Evolutionary conservation across 1,140 invertebrate species (phyloP).

Genomic region (Musca vetustissima): DNA sequence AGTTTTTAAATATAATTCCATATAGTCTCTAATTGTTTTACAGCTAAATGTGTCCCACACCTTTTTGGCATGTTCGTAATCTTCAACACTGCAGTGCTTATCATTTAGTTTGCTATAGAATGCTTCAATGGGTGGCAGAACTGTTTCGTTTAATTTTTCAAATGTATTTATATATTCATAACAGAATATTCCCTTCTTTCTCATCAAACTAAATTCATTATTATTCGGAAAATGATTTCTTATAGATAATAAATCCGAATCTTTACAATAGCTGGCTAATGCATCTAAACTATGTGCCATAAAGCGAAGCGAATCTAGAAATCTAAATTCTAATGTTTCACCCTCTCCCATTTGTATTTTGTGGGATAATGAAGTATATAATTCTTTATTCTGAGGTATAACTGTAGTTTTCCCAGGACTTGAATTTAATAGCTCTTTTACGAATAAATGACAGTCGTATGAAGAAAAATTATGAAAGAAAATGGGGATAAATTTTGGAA

Average conservation of each 20-base stretch:
- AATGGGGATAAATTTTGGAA: conserved; percentile 41
- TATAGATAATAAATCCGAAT: conserved; percentile 37
- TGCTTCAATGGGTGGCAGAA: conserved; percentile 39
- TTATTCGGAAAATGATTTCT: background rate
- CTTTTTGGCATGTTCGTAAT: conserved; percentile 55
- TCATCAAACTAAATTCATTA: background rate
- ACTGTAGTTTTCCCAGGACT: conserved; percentile 28
- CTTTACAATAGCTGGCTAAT: conserved; percentile 25
- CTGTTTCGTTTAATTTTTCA: conserved; percentile 38
- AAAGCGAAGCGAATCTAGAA: background rate
- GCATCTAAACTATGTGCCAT: background rate
- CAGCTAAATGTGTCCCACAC: conserved; percentile 56
- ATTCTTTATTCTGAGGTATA: background rate
- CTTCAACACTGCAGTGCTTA: conserved; percentile 36
- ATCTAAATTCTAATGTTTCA: background rate
- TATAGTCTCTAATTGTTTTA: conserved; percentile 44
- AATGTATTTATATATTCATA: background rate
- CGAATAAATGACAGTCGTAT: conserved; percentile 52
- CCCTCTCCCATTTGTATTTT: conserved; percentile 7
- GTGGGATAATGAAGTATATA: background rate
- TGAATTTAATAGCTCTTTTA: conserved; percentile 32
- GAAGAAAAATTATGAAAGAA: conserved; percentile 50
- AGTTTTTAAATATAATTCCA: conserved; percentile 37
- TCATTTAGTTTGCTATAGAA: conserved; percentile 43
- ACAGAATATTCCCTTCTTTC: conserved; percentile 34